Conservation (phyloP, 2,113 vertebrate species). For the Clinocottus analis region DNA sequence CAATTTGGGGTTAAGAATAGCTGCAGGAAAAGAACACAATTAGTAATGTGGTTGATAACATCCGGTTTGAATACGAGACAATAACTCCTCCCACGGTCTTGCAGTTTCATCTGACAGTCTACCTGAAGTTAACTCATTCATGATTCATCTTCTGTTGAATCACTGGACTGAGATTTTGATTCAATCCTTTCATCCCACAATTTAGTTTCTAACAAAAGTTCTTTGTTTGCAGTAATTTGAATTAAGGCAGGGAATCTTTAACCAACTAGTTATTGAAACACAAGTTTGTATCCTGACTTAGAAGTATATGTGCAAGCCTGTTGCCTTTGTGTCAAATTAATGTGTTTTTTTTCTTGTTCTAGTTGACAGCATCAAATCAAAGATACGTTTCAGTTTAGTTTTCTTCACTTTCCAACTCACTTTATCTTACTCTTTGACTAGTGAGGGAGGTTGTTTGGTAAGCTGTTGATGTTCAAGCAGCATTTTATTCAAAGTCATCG, state of each 20-base stretch:
- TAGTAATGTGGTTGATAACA: constrained; percentile 14
- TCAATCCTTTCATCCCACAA: background rate
- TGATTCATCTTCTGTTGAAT: background rate
- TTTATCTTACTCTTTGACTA: background rate
- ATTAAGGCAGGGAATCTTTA: background rate
- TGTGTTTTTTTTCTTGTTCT: background rate
- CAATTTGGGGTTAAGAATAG: constrained; percentile 97
- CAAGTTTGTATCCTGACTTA: background rate
- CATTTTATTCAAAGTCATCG: no score
- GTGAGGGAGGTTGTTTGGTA: background rate
- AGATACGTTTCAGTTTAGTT: background rate
- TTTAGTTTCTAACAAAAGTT: background rate
- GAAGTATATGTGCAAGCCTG: background rate
- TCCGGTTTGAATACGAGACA: background rate
- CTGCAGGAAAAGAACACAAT: constrained; percentile 76
- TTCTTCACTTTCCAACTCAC: background rate
- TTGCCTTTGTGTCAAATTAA: background rate
- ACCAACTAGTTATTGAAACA: background rate
- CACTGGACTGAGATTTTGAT: background rate
- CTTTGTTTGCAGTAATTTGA: background rate
- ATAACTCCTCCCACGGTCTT: background rate
- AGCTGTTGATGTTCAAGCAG: no score
- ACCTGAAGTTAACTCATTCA: background rate
- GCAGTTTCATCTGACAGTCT: background rate
- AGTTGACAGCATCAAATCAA: background rate